Evolutionary conservation across 2,113 vertebrate genomes (phyloP).

Genomic region (Aphyosemion australe): DNA sequence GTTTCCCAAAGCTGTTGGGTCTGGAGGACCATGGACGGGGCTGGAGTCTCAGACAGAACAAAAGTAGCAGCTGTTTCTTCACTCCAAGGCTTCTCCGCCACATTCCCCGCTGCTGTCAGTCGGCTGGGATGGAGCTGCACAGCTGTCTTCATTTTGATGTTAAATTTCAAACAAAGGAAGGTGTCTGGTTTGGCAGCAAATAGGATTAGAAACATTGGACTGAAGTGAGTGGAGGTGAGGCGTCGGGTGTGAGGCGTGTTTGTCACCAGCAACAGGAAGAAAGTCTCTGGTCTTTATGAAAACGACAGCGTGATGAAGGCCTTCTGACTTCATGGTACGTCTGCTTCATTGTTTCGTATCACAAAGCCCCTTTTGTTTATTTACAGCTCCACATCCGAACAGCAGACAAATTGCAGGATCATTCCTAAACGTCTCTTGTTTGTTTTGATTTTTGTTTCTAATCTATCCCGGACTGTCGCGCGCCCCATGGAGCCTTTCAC

Average conservation of each 20-base stretch:
- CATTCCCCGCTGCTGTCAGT: slow-evolving; percentile 69
- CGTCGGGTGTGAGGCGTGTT: slow-evolving; percentile 50
- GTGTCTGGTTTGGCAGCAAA: slow-evolving; percentile 17
- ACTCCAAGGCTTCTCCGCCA: slow-evolving; percentile 68
- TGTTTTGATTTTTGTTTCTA: slow-evolving; percentile 54
- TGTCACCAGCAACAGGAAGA: slow-evolving; percentile 67
- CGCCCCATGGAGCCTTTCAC: slow-evolving; percentile 54
- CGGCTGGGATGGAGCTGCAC: background rate
- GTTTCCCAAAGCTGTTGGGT: slow-evolving; percentile 51
- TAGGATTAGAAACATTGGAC: slow-evolving; percentile 30
- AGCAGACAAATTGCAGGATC: slow-evolving; percentile 56
- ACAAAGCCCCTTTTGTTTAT: slow-evolving; percentile 29
- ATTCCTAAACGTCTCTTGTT: slow-evolving; percentile 65
- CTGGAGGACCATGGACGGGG: slow-evolving; percentile 67
- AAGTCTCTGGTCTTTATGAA: slow-evolving; percentile 40
- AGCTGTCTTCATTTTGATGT: slow-evolving; percentile 19
- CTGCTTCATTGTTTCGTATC: slow-evolving; percentile 43
- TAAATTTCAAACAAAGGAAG: slow-evolving; percentile 25
- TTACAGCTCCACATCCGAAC: slow-evolving; percentile 49
- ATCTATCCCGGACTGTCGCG: slow-evolving; percentile 61
- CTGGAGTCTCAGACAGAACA: slow-evolving; percentile 65
- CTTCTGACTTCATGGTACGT: slow-evolving; percentile 31
- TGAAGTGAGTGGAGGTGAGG: slow-evolving; percentile 5
- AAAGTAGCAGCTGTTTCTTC: slow-evolving; percentile 67
- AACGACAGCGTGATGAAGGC: slow-evolving; percentile 27